Conservation (phyloP, 64 coral and sea anemone genomes). For the Stichodactyla helianthus region DNA sequence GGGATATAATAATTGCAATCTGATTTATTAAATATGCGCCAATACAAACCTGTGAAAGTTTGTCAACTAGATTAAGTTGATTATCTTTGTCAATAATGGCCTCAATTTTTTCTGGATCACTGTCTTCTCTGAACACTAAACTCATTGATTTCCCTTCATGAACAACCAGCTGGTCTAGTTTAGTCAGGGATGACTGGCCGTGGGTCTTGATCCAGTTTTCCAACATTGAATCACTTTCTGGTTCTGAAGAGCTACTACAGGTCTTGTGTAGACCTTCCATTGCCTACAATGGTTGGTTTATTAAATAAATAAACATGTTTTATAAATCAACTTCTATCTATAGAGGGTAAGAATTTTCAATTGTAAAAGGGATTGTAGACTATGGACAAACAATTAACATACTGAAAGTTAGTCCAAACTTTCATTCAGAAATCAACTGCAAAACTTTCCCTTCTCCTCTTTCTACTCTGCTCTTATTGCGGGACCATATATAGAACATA, state of each 20-base stretch:
- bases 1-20: no score
- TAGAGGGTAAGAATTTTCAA: no score
- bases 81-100: conserved; percentile 32
- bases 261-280: conserved; percentile 28
- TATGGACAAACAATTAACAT: no score
- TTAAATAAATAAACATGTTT: no score
- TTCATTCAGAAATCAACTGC: no score
- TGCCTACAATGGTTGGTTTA: conserved; percentile 1
- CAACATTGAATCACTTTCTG: neutral
- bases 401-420: no score
- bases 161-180: conserved; percentile 27
- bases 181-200: conserved; percentile 47
- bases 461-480: no score
- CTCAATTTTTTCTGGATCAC: conserved; percentile 32
- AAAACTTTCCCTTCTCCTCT: no score
- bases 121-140: conserved; percentile 4
- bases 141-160: neutral
- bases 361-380: no score
- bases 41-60: conserved; percentile 39
- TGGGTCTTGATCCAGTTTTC: conserved; percentile 36
- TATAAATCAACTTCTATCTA: no score
- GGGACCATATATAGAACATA: no score
- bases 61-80: conserved; percentile 28
- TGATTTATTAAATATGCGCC: no score
- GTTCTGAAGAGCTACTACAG: neutral